Evolutionary conservation across 2,888 invertebrate species (phyloP), one percentile per base, ranked within the genome.

Genomic region (Hemicrepidius hirtus): DNA sequence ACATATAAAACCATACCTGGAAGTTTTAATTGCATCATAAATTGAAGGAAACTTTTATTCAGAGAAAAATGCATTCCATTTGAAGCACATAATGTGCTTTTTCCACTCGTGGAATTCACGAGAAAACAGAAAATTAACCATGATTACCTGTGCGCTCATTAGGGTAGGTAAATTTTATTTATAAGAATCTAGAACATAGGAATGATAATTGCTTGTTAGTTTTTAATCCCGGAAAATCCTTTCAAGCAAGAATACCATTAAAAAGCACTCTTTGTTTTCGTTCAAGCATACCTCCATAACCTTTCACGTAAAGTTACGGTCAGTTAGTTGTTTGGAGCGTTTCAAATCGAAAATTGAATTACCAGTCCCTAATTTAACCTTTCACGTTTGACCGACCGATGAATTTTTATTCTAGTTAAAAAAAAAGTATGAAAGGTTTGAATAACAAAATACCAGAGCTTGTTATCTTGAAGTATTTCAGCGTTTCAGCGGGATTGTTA

Each of bases 291-390:
- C 12, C 40, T 20, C 12, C 16, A 12, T 50, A 62, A 68, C 62
- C 62, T 62, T 68, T 68, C 32, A 9, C 18, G 50, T 21, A 62
- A 37, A 40, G 68, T 53, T 68, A 62, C 62, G 68, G 68, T 68
- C 68, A 68, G 68, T 62, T 68, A 41, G 53, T 41, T 49, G 41
- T 50, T 67, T 50, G 28, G 35, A 37, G 35, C 59, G 59, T 68
- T 46, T n/a, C 49, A 21, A 59, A 68, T 68, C 37, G 67, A 68
- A 59, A 59, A 68, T 68, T 49, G 60, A 60, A 68, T 60, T 68
- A 50, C 37, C 12, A 28, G 35, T 18, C 55, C 21, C 50, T 32
- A 18, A 7, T 28, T 57, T 67, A 57, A 68, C 68, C 60, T 60
- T 68, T 68, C 40, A 37, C 57, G 57, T 57, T 37, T 21, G 12